Conservation (phyloP, 2,113 vertebrate species). For the Ivindomyrus marchei region DNA sequence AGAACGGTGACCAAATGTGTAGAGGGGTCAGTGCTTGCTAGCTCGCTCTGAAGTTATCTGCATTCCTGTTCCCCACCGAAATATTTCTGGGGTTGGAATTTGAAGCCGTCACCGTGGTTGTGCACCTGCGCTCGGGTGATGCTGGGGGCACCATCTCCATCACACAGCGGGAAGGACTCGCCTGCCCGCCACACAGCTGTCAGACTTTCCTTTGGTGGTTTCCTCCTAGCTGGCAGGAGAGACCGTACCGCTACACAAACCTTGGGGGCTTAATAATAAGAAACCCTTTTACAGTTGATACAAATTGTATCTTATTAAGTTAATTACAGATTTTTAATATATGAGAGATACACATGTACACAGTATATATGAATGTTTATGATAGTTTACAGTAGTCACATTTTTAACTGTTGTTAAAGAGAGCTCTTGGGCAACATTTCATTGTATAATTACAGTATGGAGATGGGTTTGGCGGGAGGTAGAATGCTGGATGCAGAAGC, state of each 20-base stretch:
- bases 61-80: background rate
- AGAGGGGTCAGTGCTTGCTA: background rate
- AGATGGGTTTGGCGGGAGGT: slow-evolving; percentile 30
- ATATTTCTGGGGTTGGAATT: background rate
- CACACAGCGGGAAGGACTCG: background rate
- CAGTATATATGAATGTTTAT: slow-evolving; percentile 58
- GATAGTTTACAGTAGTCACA: slow-evolving; percentile 42
- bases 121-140: background rate
- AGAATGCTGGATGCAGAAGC: slow-evolving; percentile 28
- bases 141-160: background rate
- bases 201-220: background rate
- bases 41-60: background rate
- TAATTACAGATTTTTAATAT: slow-evolving; percentile 79
- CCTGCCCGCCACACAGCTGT: background rate
- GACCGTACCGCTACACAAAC: slow-evolving; percentile 53
- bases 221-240: background rate
- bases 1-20: background rate
- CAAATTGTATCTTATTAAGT: slow-evolving; percentile 99
- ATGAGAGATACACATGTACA: slow-evolving; percentile 66
- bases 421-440: slow-evolving; percentile 81
- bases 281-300: slow-evolving; percentile 91
- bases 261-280: slow-evolving; percentile 70
- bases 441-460: slow-evolving; percentile 64
- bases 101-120: background rate
- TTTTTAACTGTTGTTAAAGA: slow-evolving; percentile 57